phyloP scores from a whole-genome alignment of 2,888 invertebrate species.

The Podotricha telesiphe region DNA sequence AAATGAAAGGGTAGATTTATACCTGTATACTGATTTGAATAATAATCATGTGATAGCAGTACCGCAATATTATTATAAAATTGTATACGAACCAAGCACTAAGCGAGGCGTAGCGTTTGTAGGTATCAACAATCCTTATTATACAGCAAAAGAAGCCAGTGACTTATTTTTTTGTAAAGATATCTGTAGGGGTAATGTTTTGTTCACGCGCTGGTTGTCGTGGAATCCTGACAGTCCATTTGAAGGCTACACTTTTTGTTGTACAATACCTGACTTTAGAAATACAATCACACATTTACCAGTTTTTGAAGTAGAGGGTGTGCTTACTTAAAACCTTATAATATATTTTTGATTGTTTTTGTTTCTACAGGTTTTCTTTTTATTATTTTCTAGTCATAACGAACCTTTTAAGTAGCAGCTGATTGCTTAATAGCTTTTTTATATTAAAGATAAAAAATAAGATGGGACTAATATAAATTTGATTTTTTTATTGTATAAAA shows the following conservation, averaged over 20 bases:
- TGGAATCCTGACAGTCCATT: slow-evolving; percentile 78
- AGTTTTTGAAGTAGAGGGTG: slow-evolving; percentile 68
- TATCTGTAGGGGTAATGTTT: slow-evolving; percentile 70
- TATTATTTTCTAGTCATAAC: background rate
- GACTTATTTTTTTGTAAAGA: slow-evolving; percentile 77
- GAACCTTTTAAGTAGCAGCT: slow-evolving; percentile 10
- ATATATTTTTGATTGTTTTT: slow-evolving; percentile 3
- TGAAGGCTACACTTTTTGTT: slow-evolving; percentile 85
- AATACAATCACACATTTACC: slow-evolving; percentile 79
- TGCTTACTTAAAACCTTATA: slow-evolving; percentile 54
- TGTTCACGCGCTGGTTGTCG: slow-evolving; percentile 80
- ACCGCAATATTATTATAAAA: slow-evolving; percentile 76
- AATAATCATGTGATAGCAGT: slow-evolving; percentile 74
- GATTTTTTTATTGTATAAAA: too few relatives aligned
- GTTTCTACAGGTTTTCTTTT: slow-evolving; percentile 3
- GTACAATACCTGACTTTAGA: slow-evolving; percentile 81
- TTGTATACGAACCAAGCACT: slow-evolving; percentile 80
- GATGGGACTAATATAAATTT: too few relatives aligned
- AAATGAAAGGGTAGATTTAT: slow-evolving; percentile 64
- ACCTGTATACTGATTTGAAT: slow-evolving; percentile 65
- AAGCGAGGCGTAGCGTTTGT: slow-evolving; percentile 83
- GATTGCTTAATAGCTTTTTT: background rate
- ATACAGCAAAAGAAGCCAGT: slow-evolving; percentile 55
- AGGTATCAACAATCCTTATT: slow-evolving; percentile 86
- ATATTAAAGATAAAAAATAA: background rate